These are phyloP conservation scores for Chrysomallon squamiferum DNA, from an alignment of 1,140 invertebrate species.

Conservation along the genomic window DNA sequence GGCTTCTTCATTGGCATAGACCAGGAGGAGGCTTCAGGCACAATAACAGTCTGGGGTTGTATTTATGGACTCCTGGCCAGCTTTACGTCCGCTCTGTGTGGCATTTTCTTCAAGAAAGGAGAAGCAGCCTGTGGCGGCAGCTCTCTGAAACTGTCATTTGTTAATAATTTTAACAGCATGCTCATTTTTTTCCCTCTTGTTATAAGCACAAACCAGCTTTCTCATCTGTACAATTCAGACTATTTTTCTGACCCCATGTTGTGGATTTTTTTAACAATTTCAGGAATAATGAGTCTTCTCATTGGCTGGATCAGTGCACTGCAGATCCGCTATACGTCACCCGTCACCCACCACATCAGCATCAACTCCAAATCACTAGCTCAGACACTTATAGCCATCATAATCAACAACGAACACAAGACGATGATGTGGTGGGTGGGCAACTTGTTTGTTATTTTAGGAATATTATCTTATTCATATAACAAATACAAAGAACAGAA, in stretches of 20 bases:
- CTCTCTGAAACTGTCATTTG: slow-evolving; percentile 50
- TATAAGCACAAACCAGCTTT: slow-evolving; percentile 47
- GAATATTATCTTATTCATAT: slow-evolving; percentile 50
- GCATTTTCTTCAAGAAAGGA: slow-evolving; percentile 55
- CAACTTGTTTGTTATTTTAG: slow-evolving; percentile 55
- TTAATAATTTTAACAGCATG: slow-evolving; percentile 53
- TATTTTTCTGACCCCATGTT: slow-evolving; percentile 27
- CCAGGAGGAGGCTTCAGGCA: slow-evolving; percentile 53
- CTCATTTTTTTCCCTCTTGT: slow-evolving; percentile 54
- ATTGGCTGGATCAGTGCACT: slow-evolving; percentile 59
- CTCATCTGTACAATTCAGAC: slow-evolving; percentile 24
- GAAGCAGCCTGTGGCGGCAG: slow-evolving; percentile 40
- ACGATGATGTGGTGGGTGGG: slow-evolving; percentile 58
- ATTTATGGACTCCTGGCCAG: slow-evolving; percentile 57
- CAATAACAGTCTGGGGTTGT: slow-evolving; percentile 52
- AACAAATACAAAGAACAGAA: slow-evolving; percentile 20
- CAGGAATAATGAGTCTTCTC: slow-evolving; percentile 53
- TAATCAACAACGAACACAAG: slow-evolving; percentile 51
- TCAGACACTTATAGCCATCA: slow-evolving; percentile 60
- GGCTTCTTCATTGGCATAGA: slow-evolving; percentile 60
- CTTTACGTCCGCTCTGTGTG: slow-evolving; percentile 54
- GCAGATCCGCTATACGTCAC: slow-evolving; percentile 60
- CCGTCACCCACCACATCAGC: slow-evolving; percentile 61
- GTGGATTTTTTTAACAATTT: slow-evolving; percentile 46
- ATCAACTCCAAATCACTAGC: slow-evolving; percentile 61